phyloP scores from a whole-genome alignment of 2,888 invertebrate genomes.

The Drosophila mettleri region DNA sequence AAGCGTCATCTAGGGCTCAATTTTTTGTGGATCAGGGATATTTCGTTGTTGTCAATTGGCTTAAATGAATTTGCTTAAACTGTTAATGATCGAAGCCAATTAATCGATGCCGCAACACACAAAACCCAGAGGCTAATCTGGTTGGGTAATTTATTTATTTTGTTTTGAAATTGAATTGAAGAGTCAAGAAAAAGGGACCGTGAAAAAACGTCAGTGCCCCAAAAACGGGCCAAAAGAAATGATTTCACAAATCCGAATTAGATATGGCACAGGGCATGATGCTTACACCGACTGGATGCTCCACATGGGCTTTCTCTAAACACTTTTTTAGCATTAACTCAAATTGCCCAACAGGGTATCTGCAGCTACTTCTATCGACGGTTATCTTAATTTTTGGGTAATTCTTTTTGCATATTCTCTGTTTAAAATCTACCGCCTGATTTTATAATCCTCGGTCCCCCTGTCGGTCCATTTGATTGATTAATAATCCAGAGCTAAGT shows the following conservation, averaged over 20 bases:
- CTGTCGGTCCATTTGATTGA: too few species aligned
- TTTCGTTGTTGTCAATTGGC: not conserved
- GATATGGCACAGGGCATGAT: not conserved
- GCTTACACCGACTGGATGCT: too few species aligned
- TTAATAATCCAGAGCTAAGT: not conserved
- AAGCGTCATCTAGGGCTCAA: not conserved
- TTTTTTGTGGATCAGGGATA: not conserved
- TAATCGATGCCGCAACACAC: slow-evolving; percentile 4
- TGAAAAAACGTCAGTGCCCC: not conserved
- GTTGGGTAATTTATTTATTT: not conserved
- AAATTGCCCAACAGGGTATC: too few species aligned
- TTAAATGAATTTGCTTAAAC: not conserved
- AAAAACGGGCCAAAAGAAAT: not conserved
- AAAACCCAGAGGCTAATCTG: slow-evolving; percentile 1
- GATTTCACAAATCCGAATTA: not conserved
- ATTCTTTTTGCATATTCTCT: too few species aligned
- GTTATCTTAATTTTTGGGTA: too few species aligned
- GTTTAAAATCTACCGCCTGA: too few species aligned
- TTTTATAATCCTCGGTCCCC: too few species aligned
- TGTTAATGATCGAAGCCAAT: slow-evolving; percentile 4
- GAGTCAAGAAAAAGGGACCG: not conserved
- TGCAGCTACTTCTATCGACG: too few species aligned
- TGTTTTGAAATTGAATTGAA: not conserved
- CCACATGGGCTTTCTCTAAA: too few species aligned
- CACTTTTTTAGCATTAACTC: too few species aligned